A percentile compares a stretch with the other conserved stretches of the same genome.
Conservation (phyloP, 2,113 vertebrate genomes). For the Recurvirostra avosetta region DNA sequence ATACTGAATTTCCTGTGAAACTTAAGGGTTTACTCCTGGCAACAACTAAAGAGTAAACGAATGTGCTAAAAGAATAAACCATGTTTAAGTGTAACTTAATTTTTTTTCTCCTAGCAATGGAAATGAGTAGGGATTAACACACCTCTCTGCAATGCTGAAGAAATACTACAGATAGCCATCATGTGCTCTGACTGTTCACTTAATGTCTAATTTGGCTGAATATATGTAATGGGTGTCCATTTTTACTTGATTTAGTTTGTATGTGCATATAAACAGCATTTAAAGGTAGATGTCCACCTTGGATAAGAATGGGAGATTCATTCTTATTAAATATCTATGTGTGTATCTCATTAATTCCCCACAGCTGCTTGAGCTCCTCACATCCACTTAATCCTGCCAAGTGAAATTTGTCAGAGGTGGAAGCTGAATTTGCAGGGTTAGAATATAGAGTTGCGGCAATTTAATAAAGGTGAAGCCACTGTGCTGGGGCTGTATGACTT, state of each 20-base stretch:
- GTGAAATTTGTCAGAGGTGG: not conserved
- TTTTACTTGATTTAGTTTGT: constrained; percentile 11
- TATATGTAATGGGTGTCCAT: not conserved
- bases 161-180: not conserved
- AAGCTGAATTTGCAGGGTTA: constrained; percentile 3
- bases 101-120: not conserved
- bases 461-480: not conserved
- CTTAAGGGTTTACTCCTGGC: not conserved
- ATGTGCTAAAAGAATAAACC: not conserved
- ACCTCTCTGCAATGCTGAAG: not conserved
- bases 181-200: not conserved
- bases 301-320: not conserved
- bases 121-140: not conserved
- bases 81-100: not conserved
- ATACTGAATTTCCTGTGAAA: constrained; percentile 29
- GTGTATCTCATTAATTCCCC: not conserved
- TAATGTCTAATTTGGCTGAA: not conserved
- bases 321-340: not conserved
- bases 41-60: not conserved
- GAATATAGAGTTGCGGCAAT: not conserved
- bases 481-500: not conserved
- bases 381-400: not conserved
- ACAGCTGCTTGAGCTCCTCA: not conserved
- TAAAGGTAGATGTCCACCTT: not conserved
- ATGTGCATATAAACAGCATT: not conserved